Evolutionary conservation across 35 echinoderm and acorn worm genomes (phyloP).

Genomic region (Holothuria glaberrima): DNA sequence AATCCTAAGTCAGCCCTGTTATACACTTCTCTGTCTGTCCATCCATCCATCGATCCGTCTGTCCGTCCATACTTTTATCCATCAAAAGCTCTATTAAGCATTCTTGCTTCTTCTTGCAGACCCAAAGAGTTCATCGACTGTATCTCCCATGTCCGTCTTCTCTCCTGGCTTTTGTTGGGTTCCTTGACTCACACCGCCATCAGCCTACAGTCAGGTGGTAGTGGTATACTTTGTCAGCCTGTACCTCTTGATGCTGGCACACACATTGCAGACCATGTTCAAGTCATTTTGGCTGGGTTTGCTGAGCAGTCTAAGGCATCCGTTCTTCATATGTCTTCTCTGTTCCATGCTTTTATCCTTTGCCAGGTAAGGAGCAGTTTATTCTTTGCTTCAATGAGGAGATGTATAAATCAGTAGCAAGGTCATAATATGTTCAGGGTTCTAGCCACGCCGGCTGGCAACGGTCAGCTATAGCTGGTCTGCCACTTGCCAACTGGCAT

Average conservation of each 20-base stretch:
- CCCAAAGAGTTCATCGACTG: constrained; percentile 99
- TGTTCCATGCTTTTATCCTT: constrained; percentile 98
- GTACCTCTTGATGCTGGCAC: constrained; percentile 92
- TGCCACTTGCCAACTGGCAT: too few species aligned
- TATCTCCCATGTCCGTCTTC: constrained; percentile 92
- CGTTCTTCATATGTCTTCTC: constrained; percentile 96
- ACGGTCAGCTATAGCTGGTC: too few species aligned
- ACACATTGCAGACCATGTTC: constrained; percentile 98
- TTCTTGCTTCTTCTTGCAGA: constrained; percentile 60
- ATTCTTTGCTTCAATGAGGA: not conserved
- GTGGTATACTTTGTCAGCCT: constrained; percentile 76
- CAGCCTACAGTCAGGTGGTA: constrained; percentile 66
- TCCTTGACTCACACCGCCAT: constrained; percentile 95
- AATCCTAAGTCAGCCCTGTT: not conserved
- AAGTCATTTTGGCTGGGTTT: constrained; percentile 95
- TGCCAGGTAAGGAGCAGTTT: constrained; percentile 76
- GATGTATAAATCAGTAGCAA: not conserved
- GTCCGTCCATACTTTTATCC: not conserved
- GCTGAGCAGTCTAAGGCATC: constrained; percentile 99
- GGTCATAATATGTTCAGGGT: too few species aligned
- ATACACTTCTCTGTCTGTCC: not conserved
- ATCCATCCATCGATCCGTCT: not conserved
- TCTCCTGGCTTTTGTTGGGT: constrained; percentile 94
- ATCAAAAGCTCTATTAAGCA: not conserved
- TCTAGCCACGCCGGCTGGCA: too few species aligned